Base-by-base conservation (phyloP, 2,888 invertebrate genomes). In the Empis livida region DNA sequence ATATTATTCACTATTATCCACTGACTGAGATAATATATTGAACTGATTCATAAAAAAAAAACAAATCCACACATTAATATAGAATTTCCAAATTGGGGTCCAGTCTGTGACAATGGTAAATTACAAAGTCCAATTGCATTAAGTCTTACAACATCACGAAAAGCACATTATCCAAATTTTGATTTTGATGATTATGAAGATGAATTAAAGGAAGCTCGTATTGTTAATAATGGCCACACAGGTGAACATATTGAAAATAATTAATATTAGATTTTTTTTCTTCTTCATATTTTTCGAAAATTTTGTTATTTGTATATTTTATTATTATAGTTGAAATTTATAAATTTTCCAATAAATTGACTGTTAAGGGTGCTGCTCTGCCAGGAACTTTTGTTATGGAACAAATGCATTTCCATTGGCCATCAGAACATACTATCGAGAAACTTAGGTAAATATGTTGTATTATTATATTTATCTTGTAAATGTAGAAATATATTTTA, bases 331-430 rank as follows among this genome's bases (percentile, higher is more conserved):
- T 66, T 48, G 61, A 65, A 56, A 48, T 66, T 1, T 53, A 53
- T 4, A 57, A 60, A 43, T 65, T 67, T 23, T 53, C 56, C 14
- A 51, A 57, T 5, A 55, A 57, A 17, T 48, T 64, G 54, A 56
- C 57, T 6, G 45, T 77, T 0, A 59, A 59, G 4, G 84, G 82
- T 0, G 84, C 82, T 0, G 41, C 16, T 13, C n/a, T 23, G 14
- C 20, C 20, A 39, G 69, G 73, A 30, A 59, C 63, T 2, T 86
- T 79, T 61, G 61, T 75, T 2, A 70, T 88, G 44, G 80, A 82
- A 48, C 84, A 88, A 64, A 69, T 88, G 44, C 88, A 89, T 61
- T 84, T 89, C 65, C 89, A 90, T 61, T 89, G 88, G 87, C 77
- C 80, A 43, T 85, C 89, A 0, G 90, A 91, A 61, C 90, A 91